Percentiles rank a stretch among this genome's conserved stretches.
Evolutionary conservation across 2,888 invertebrate genomes (phyloP).

Genomic region (Epistrophe eligans): DNA sequence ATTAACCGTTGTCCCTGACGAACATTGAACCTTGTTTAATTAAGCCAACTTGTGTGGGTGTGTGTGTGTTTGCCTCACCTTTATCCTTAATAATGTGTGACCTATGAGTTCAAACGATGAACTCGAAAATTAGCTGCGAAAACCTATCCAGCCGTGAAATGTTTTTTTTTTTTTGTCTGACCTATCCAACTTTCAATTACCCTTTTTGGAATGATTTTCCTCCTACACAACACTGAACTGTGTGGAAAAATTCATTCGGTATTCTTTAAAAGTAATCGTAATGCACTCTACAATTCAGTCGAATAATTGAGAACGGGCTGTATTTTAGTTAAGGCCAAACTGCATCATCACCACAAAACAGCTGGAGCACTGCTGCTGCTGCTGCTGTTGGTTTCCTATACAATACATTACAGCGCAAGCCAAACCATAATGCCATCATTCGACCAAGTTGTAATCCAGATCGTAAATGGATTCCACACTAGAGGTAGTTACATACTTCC

Average conservation of each 20-base stretch:
- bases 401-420: slow-evolving; percentile 17
- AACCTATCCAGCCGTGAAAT: slow-evolving; percentile 21
- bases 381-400: not conserved
- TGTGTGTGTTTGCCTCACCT: not conserved
- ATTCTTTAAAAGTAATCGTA: slow-evolving; percentile 55
- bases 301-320: slow-evolving; percentile 58
- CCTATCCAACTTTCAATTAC: slow-evolving; percentile 45
- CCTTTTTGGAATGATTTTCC: slow-evolving; percentile 29
- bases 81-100: slow-evolving; percentile 5
- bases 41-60: slow-evolving; percentile 15
- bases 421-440: slow-evolving; percentile 34
- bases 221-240: not conserved
- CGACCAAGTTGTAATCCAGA: slow-evolving; percentile 62
- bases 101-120: slow-evolving; percentile 19
- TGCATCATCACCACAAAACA: slow-evolving; percentile 48
- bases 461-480: slow-evolving; percentile 55
- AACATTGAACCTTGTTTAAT: slow-evolving; percentile 18
- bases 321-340: slow-evolving; percentile 59
- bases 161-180: slow-evolving; percentile 20
- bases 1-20: not conserved
- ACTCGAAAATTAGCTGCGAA: slow-evolving; percentile 42
- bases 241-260: slow-evolving; percentile 49
- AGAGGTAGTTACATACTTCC: not conserved
- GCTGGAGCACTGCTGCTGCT: slow-evolving; percentile 9
- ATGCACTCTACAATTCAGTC: slow-evolving; percentile 52